Evolutionary conservation across 2,113 vertebrate species (phyloP).

Genomic region (Perca fluviatilis): DNA sequence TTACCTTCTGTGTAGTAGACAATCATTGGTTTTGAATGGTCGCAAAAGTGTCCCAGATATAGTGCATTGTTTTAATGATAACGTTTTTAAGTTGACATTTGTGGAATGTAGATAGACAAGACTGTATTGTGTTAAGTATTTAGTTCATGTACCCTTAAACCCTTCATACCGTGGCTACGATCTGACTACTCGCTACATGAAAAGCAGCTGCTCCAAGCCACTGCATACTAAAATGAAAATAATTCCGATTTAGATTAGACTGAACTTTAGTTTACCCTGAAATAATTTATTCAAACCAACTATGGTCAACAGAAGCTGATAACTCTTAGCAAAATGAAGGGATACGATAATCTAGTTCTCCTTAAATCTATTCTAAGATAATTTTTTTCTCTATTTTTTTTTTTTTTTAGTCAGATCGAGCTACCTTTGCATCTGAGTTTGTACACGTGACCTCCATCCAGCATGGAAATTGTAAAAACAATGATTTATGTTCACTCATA

Average conservation of each 20-base stretch:
- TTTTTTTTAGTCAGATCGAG: no score
- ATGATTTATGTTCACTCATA: conserved; percentile 60
- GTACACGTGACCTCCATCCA: conserved; percentile 78
- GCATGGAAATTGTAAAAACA: conserved; percentile 23
- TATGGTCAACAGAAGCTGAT: background rate
- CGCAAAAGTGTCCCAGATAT: background rate
- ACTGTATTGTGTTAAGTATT: conserved; percentile 3
- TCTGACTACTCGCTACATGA: background rate
- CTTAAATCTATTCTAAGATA: no score
- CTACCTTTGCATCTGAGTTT: conserved; percentile 65
- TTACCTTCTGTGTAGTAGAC: conserved; percentile 81
- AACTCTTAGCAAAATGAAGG: conserved; percentile 7
- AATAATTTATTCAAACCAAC: background rate
- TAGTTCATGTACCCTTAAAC: conserved; percentile 1
- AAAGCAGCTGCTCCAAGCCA: background rate
- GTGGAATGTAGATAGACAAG: conserved; percentile 31
- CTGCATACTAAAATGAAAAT: background rate
- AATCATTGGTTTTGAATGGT: conserved; percentile 83
- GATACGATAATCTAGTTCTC: no score
- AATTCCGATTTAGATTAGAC: background rate
- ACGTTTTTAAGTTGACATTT: conserved; percentile 16
- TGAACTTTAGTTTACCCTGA: background rate
- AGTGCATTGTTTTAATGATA: background rate
- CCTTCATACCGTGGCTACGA: background rate
- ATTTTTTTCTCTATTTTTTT: no score